phyloP scores from a whole-genome alignment of 2,113 vertebrate genomes.

The Myrmecobius fasciatus region DNA sequence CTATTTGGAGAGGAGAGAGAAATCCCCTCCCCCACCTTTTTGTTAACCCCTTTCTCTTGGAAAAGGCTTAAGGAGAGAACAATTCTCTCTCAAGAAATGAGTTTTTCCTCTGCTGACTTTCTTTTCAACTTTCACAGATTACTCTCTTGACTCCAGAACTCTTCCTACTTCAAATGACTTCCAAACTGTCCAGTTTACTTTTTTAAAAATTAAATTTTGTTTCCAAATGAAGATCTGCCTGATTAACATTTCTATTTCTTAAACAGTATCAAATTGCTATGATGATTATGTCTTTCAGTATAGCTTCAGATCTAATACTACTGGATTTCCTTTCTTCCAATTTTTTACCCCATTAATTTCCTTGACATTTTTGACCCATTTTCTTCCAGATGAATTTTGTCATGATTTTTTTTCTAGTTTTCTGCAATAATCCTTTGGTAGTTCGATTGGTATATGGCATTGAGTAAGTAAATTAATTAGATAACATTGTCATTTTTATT shows the following conservation, averaged over 20 bases:
- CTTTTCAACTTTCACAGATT: neutral
- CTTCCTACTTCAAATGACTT: neutral
- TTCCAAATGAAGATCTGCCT: neutral
- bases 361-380: neutral
- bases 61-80: no score
- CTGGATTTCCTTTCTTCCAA: neutral
- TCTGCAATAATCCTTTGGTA: neutral
- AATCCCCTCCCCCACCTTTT: no score
- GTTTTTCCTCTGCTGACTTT: neutral
- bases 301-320: neutral
- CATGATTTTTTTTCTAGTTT: neutral
- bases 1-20: no score
- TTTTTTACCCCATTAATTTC: neutral
- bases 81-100: neutral
- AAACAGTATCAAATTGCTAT: neutral
- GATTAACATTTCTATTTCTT: neutral
- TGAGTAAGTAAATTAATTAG: neutral
- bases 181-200: neutral
- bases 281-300: neutral
- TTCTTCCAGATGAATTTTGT: neutral
- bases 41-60: no score
- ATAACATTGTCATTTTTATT: neutral
- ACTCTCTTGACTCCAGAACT: neutral
- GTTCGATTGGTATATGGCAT: neutral
- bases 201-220: neutral